Percentiles rank a stretch among this genome's conserved stretches.
Conservation (phyloP, 1,140 invertebrate genomes). For the Stratiolaelaps scimitus region DNA sequence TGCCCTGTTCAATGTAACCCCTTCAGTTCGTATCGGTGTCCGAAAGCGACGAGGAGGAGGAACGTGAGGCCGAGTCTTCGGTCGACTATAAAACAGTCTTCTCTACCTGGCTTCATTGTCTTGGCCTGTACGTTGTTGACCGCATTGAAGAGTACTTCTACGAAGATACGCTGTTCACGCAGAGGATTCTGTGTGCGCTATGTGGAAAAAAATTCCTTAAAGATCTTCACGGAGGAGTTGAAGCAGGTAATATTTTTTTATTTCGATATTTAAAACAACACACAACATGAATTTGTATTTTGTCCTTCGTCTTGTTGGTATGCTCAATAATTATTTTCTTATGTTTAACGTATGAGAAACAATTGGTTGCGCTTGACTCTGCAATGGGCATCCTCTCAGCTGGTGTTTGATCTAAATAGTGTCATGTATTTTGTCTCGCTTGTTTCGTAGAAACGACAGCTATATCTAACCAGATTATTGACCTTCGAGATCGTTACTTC, state of each 20-base stretch:
- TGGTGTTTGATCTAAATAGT: no score
- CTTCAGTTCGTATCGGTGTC: no score
- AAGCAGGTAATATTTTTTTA: neutral
- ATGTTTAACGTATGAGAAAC: no score
- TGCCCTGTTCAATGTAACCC: no score
- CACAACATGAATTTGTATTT: no score
- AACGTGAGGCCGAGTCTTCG: neutral
- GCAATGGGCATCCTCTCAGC: no score
- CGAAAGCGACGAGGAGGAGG: neutral
- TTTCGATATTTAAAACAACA: no score
- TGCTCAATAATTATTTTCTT: no score
- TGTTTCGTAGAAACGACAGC: neutral
- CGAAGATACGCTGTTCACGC: conserved; percentile 11
- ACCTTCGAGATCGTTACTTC: neutral
- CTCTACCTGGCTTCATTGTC: neutral
- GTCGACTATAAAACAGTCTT: conserved; percentile 5
- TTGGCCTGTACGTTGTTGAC: neutral
- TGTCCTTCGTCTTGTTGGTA: no score
- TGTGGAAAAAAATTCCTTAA: conserved; percentile 21
- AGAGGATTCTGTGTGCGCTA: conserved; percentile 5
- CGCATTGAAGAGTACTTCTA: neutral
- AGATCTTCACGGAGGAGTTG: neutral
- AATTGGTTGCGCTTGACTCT: no score
- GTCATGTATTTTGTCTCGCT: neutral
- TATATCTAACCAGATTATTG: neutral